Conservation (phyloP, 2,113 vertebrate species). For the Mohoua ochrocephala region DNA sequence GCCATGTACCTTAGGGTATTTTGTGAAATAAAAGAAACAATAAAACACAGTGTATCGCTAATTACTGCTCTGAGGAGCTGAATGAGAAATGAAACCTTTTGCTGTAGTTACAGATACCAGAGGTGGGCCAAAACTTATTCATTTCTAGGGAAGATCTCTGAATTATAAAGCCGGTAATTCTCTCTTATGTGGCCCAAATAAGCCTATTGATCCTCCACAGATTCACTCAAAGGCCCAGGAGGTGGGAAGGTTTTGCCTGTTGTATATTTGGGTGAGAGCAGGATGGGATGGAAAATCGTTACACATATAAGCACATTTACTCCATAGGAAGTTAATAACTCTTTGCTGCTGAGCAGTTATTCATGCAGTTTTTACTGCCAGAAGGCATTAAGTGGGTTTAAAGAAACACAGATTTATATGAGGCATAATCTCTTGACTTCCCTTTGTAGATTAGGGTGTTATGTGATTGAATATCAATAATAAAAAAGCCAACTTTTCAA, state of each 20-base stretch:
- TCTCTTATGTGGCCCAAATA: neutral
- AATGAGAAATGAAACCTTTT: neutral
- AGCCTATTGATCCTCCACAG: neutral
- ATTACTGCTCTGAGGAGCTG: neutral
- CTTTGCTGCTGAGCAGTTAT: neutral
- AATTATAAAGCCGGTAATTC: neutral
- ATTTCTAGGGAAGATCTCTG: neutral
- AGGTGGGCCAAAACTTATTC: neutral
- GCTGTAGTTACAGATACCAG: neutral
- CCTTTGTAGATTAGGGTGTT: neutral
- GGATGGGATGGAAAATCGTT: neutral
- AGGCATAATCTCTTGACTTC: neutral
- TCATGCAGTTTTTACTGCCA: neutral
- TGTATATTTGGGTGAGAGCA: neutral
- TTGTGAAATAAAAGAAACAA: neutral
- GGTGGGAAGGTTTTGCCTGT: neutral
- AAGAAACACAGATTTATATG: neutral
- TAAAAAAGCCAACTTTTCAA: neutral
- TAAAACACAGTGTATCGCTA: neutral
- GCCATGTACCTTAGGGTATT: neutral
- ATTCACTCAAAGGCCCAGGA: neutral
- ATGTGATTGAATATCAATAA: neutral
- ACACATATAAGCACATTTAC: neutral
- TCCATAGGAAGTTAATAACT: neutral
- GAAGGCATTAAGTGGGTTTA: neutral